A percentile compares a stretch with the other conserved stretches of the same genome.
These are phyloP conservation scores for Cervus canadensis DNA, from an alignment of 2,113 vertebrate species.

Conservation along the genomic window DNA sequence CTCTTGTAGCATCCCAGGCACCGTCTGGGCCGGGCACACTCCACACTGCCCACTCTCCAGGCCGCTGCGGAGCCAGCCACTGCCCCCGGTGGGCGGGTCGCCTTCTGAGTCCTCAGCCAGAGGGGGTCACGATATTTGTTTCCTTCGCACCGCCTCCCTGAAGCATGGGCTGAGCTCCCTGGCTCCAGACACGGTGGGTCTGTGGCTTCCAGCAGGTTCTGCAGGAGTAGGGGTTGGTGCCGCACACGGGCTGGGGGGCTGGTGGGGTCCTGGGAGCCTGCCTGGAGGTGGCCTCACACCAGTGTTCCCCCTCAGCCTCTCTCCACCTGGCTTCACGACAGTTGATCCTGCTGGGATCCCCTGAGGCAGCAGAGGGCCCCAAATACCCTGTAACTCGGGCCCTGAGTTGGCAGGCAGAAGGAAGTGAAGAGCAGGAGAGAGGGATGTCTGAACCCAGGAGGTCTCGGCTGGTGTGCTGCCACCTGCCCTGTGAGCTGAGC, in stretches of 20 bases:
- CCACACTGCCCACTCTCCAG: neutral
- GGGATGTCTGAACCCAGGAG: neutral
- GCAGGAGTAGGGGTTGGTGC: neutral
- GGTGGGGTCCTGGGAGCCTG: neutral
- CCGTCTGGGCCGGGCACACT: neutral
- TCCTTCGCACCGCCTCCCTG: neutral
- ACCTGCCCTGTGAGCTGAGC: neutral
- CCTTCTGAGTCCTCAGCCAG: neutral
- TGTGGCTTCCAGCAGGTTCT: neutral
- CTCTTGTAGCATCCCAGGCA: fast-evolving
- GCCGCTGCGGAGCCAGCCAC: neutral
- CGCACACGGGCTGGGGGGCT: fast-evolving
- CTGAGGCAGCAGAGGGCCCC: neutral
- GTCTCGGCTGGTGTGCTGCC: neutral
- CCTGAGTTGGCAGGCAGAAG: neutral
- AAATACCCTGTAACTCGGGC: neutral
- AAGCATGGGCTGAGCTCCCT: neutral
- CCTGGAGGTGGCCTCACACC: fast-evolving
- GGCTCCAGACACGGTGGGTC: fast-evolving
- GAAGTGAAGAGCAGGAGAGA: neutral
- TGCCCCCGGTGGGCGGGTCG: fast-evolving
- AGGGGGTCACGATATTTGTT: fast-evolving
- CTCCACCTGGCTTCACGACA: neutral
- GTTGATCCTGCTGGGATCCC: neutral
- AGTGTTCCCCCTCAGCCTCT: neutral